Conservation (phyloP, 1,140 invertebrate genomes). For the Trissolcus basalis region DNA sequence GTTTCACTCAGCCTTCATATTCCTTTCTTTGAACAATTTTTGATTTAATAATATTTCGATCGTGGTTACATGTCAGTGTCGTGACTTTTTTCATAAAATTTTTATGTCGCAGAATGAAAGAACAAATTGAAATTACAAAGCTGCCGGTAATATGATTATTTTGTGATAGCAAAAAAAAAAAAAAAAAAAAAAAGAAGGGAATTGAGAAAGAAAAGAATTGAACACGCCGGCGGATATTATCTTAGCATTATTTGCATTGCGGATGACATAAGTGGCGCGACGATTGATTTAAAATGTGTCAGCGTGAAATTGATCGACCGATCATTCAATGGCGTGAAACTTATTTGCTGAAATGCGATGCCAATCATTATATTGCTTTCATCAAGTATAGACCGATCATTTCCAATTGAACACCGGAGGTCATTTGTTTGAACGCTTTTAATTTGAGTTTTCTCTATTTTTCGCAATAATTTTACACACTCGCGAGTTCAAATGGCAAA, state of each 20-base stretch:
- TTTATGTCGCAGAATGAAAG: too few species aligned
- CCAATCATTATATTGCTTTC: slow-evolving; percentile 41
- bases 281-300: slow-evolving; percentile 41
- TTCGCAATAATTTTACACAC: background rate
- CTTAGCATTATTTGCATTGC: slow-evolving; percentile 32
- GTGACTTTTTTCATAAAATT: too few species aligned
- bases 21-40: too few species aligned
- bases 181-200: too few species aligned
- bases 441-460: slow-evolving; percentile 7
- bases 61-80: too few species aligned
- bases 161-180: background rate
- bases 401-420: slow-evolving; percentile 14
- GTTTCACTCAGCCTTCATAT: too few species aligned
- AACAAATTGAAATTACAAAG: too few species aligned
- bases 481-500: too few species aligned
- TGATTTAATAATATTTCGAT: too few species aligned
- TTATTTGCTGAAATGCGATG: slow-evolving; percentile 42
- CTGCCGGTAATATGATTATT: too few species aligned
- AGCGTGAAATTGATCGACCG: slow-evolving; percentile 40
- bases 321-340: slow-evolving; percentile 39
- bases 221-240: slow-evolving; percentile 10
- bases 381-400: slow-evolving; percentile 36
- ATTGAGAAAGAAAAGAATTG: slow-evolving; percentile 1
- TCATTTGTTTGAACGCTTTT: slow-evolving; percentile 27
- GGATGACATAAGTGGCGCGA: slow-evolving; percentile 33